Base-by-base conservation (phyloP, 1,140 invertebrate species). In the Hylyphantes graminicola region DNA sequence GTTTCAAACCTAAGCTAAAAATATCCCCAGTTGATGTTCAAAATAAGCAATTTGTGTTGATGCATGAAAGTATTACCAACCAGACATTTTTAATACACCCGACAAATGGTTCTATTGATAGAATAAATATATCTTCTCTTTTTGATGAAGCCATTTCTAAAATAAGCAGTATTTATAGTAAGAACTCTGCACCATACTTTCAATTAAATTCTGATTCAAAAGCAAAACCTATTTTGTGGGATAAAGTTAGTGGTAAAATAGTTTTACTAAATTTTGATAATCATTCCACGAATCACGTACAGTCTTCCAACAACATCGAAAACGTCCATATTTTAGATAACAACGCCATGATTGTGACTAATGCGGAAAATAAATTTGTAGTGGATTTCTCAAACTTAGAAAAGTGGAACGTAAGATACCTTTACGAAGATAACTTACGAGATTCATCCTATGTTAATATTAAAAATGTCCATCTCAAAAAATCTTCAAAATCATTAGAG, bases 1-100 rank as follows among this genome's bases (percentile, higher is more conserved):
- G 82, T 51, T 85, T 68, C 70, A 85, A 85, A 53, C 82, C 82
- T 13, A n/a, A 13, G 11, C 21, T 85, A 68, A 76, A 76, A 19
- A 76, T 77, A 35, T 48, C 55, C 53, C 9, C 35, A 21, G 7
- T 85, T 21, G 51, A n/a, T 53, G 19, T 10, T 55, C 11, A 51
- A 61, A n/a, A 76, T 51, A 61, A 85, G 2, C 65, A 77, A 11
- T 50, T 51, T 50, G 48, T 85, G 13, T 59, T 85, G 48, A 35
- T 85, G 11, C 74, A 85, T 61, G 74, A 85, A 77, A 85, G 21
- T 53, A n/a, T 21, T 59, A 70, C 82, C 0, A 70, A 85, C 21
- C 73, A 77, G 54, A 61, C 55, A 48, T 77, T 85, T 61, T n/a
- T 85, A 21, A 57, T 85, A 13, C n/a, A 70, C 17, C 48, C 64